Conservation (phyloP, 2,888 invertebrate species). For the Cheilosia urbana region DNA sequence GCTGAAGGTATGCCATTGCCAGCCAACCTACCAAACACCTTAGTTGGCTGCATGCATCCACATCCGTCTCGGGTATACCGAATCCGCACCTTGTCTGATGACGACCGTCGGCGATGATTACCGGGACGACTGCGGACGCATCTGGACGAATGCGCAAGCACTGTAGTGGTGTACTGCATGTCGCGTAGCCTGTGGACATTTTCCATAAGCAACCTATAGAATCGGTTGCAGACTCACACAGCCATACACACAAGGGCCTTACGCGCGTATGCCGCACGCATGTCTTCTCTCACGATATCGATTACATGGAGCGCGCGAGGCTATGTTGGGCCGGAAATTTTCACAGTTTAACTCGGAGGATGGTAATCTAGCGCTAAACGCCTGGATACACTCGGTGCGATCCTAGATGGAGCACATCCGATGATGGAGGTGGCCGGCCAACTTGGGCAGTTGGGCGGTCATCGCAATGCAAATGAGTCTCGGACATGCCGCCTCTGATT, state of each 20-base stretch:
- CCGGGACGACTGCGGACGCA: slow-evolving; percentile 30
- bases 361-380: slow-evolving; percentile 69
- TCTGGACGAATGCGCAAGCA: slow-evolving; percentile 36
- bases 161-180: slow-evolving; percentile 1
- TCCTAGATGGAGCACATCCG: slow-evolving; percentile 51
- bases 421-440: slow-evolving; percentile 13
- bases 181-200: slow-evolving; percentile 63
- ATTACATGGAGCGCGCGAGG: slow-evolving; percentile 57
- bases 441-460: slow-evolving; percentile 49
- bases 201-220: slow-evolving; percentile 55
- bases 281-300: slow-evolving; percentile 67
- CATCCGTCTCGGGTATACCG: slow-evolving; percentile 54
- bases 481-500: slow-evolving; percentile 62
- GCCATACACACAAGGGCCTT: slow-evolving; percentile 25
- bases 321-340: slow-evolving; percentile 68
- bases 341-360: slow-evolving; percentile 66
- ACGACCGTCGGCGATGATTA: slow-evolving; percentile 45
- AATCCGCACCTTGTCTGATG: slow-evolving; percentile 58
- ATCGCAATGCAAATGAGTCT: slow-evolving; percentile 73
- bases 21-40: slow-evolving; percentile 68
- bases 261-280: slow-evolving; percentile 63
- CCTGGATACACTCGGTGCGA: slow-evolving; percentile 65
- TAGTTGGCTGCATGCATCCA: slow-evolving; percentile 53
- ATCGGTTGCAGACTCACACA: background rate
- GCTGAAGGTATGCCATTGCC: slow-evolving; percentile 56